Conservation (phyloP, 1,140 invertebrate genomes). For the Aricia agestis region DNA sequence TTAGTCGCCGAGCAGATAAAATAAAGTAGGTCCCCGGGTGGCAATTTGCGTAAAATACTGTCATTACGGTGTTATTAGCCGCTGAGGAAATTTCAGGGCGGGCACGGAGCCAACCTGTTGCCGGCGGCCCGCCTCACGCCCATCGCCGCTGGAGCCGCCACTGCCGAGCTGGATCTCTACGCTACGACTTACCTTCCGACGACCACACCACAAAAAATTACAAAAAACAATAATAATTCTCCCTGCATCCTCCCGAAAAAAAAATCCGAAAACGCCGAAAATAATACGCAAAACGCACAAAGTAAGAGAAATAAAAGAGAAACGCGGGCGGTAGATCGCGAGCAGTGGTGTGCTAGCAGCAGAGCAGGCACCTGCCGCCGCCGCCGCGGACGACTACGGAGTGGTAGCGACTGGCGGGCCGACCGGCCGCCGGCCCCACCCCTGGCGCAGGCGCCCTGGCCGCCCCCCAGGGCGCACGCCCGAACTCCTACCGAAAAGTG, state of each 20-base stretch:
- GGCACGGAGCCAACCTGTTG: slow-evolving; percentile 65
- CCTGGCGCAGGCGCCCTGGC: slow-evolving; percentile 60
- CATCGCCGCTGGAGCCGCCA: slow-evolving; percentile 33
- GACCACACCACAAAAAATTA: slow-evolving; percentile 45
- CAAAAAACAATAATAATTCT: slow-evolving; percentile 49
- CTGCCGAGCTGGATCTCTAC: slow-evolving; percentile 28
- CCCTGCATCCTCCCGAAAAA: slow-evolving; percentile 23
- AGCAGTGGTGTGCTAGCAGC: slow-evolving; percentile 34
- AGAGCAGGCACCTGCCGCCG: slow-evolving; percentile 49
- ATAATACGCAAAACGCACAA: background rate
- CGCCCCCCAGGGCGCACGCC: slow-evolving; percentile 57
- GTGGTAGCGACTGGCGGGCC: slow-evolving; percentile 64
- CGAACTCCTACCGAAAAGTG: slow-evolving; percentile 72
- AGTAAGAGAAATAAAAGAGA: slow-evolving; percentile 42
- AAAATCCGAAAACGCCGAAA: background rate
- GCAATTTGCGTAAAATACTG: slow-evolving; percentile 49
- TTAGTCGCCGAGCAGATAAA: background rate
- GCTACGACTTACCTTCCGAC: slow-evolving; percentile 17
- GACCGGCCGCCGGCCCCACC: slow-evolving; percentile 64
- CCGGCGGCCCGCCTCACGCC: slow-evolving; percentile 71
- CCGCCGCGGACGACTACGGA: slow-evolving; percentile 65
- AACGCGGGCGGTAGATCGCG: slow-evolving; percentile 61
- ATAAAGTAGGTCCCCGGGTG: background rate
- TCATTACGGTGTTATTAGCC: slow-evolving; percentile 52
- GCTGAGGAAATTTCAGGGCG: slow-evolving; percentile 44